Conservation (phyloP, 2,797 vertebrate genomes). For the Tangara arthus region DNA sequence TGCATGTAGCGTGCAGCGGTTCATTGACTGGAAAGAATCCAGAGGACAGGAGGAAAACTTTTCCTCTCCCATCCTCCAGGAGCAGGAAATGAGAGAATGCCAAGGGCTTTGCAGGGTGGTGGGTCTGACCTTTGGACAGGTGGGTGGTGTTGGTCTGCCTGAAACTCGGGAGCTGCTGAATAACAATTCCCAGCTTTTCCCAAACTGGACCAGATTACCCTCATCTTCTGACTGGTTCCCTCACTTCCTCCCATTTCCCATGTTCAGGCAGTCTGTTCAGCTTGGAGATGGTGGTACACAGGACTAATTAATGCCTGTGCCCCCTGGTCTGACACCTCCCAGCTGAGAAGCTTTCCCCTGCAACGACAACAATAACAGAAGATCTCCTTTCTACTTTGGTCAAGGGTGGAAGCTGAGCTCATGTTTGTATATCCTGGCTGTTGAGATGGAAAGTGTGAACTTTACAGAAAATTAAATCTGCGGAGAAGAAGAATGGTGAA, state of each 20-base stretch:
- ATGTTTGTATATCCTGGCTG: slow-evolving; percentile 73
- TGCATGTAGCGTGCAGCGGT: neutral
- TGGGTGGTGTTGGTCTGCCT: neutral
- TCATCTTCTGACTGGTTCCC: neutral
- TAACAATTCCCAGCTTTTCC: neutral
- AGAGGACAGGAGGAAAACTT: neutral
- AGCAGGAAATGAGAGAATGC: neutral
- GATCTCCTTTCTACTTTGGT: slow-evolving; percentile 49
- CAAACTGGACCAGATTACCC: neutral
- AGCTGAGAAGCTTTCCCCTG: neutral
- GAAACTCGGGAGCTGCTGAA: neutral
- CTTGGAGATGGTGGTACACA: neutral
- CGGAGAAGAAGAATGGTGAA: slow-evolving; percentile 33
- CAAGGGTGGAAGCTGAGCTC: slow-evolving; percentile 65
- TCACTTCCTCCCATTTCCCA: fast-evolving
- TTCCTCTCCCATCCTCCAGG: neutral
- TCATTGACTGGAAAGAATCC: neutral
- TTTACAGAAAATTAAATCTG: slow-evolving; percentile 69
- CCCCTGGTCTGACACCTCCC: neutral
- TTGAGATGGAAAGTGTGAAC: slow-evolving; percentile 77
- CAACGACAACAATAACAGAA: slow-evolving; percentile 2
- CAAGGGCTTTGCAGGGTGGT: neutral
- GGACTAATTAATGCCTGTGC: neutral
- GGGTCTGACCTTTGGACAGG: neutral
- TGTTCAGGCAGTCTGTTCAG: neutral